Evolutionary conservation across 2,888 invertebrate species (phyloP), one percentile per base, ranked within the genome.

Genomic region (Molanna angustata): DNA sequence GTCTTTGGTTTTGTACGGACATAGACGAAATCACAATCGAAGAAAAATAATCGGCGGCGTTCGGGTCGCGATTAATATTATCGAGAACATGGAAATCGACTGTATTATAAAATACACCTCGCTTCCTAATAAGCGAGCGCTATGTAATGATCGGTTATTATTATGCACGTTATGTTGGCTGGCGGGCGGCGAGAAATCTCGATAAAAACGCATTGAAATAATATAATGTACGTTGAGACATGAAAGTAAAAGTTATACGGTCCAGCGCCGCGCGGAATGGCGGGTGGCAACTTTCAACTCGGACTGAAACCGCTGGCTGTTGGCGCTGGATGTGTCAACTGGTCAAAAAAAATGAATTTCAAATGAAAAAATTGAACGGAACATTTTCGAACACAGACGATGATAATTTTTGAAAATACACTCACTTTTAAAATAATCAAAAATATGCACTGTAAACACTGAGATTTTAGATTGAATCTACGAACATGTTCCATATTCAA

Each of bases 171-270:
- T 48, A 48, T 48, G 37, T 40, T 40, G 40, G 33, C 11, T 44
- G 44, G 39, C 14, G 14, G 53, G 44, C 50, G 49, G 51, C 46
- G 48, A 53, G 53, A 53, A 53, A 53, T 49, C 49, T 53, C 17
- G 44, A 53, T 49, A 44, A 51, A 45, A 53, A 46, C 37, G 48
- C 48, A 53, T 53, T 40, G 49, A 48, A 37, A 48, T 17, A 31
- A 20, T 31, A n/a, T n/a, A n/a, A n/a, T 16, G 41, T 22, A 27
- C 42, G 41, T 22, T 39, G 22, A 27, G 61, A 60, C 55, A 41
- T 60, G 62, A 61, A 61, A 68, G 70, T 68, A 70, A 70, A 70
- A 71, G 70, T 70, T 64, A 39, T 33, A 49, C 54, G 57, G 54
- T 57, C 57, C 57, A 57, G 42, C 47, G 52, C 47, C 21, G 32